These are phyloP conservation scores for Andricus quercusramuli DNA, from an alignment of 2,888 invertebrate species.

Conservation along the genomic window DNA sequence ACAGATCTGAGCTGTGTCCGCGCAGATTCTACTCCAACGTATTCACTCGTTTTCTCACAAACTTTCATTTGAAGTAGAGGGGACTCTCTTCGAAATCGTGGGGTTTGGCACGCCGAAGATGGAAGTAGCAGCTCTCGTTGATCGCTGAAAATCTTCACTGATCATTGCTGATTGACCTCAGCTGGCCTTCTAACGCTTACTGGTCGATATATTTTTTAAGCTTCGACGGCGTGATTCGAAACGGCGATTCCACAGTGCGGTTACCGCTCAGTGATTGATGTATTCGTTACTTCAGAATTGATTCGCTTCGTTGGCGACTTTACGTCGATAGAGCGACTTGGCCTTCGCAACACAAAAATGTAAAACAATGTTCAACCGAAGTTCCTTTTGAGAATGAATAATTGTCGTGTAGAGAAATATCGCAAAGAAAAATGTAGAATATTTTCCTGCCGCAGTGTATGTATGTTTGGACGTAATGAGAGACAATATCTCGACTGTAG, in stretches of 20 bases:
- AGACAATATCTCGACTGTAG: constrained; percentile 59
- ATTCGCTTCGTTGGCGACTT: constrained; percentile 44
- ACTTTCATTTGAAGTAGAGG: constrained; percentile 75
- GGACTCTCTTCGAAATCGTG: not conserved
- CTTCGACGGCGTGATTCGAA: constrained; percentile 20
- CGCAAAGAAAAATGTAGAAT: constrained; percentile 64
- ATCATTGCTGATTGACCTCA: not conserved
- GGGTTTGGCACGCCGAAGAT: constrained; percentile 15
- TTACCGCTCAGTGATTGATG: constrained; percentile 36
- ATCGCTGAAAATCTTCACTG: not conserved
- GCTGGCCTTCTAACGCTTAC: constrained; percentile 6
- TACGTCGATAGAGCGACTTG: constrained; percentile 19
- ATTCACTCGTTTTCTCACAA: constrained; percentile 75
- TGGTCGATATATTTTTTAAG: constrained; percentile 35
- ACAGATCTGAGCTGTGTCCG: constrained; percentile 66
- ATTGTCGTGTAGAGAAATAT: constrained; percentile 63
- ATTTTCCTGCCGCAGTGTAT: constrained; percentile 70
- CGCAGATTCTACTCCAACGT: constrained; percentile 74
- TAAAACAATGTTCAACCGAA: constrained; percentile 65
- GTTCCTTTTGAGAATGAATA: constrained; percentile 73
- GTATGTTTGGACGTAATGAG: constrained; percentile 55
- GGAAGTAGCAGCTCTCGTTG: constrained; percentile 10
- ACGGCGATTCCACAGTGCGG: not conserved
- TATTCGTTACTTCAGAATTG: constrained; percentile 45
- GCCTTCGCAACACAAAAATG: constrained; percentile 43